Percentiles rank a stretch among this genome's conserved stretches.
phyloP scores from a whole-genome alignment of 2,888 invertebrate genomes.

The Mylabris sibirica region DNA sequence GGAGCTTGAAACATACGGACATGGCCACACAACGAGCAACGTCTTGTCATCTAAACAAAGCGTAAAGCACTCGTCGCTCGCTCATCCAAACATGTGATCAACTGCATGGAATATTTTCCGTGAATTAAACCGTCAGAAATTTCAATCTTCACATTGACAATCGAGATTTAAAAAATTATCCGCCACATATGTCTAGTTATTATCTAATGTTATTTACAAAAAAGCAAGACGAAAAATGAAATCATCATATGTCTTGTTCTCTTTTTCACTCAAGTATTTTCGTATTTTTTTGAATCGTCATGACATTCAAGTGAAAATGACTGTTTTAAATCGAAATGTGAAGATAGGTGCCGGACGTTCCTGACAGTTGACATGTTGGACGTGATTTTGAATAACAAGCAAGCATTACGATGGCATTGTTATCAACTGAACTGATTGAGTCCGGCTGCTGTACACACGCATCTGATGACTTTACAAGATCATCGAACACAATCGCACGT shows the following conservation, averaged over 20 bases:
- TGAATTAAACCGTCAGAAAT: conserved; percentile 25
- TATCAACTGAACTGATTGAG: conserved; percentile 29
- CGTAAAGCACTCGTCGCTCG: conserved; percentile 57
- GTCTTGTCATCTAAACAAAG: conserved; percentile 55
- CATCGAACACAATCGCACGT: conserved; percentile 31
- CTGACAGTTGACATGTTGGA: conserved; percentile 43
- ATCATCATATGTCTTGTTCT: no score
- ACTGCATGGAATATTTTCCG: conserved; percentile 38
- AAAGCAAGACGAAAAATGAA: neutral
- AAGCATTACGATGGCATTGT: conserved; percentile 47
- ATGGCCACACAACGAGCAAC: conserved; percentile 52
- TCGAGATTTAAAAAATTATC: conserved; percentile 1
- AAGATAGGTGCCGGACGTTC: conserved; percentile 27
- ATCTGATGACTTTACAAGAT: conserved; percentile 33
- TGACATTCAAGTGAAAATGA: neutral
- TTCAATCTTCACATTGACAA: conserved; percentile 8
- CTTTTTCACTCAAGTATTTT: neutral
- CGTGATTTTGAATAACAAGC: conserved; percentile 52
- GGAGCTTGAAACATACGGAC: conserved; percentile 38
- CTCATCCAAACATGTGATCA: conserved; percentile 51
- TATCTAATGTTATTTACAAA: neutral
- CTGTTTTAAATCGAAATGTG: conserved; percentile 6
- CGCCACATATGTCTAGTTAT: neutral
- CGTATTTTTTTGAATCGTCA: conserved; percentile 5
- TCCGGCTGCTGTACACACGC: conserved; percentile 29